phyloP scores from a whole-genome alignment of 2,113 vertebrate genomes.

The Percopsis transmontana region DNA sequence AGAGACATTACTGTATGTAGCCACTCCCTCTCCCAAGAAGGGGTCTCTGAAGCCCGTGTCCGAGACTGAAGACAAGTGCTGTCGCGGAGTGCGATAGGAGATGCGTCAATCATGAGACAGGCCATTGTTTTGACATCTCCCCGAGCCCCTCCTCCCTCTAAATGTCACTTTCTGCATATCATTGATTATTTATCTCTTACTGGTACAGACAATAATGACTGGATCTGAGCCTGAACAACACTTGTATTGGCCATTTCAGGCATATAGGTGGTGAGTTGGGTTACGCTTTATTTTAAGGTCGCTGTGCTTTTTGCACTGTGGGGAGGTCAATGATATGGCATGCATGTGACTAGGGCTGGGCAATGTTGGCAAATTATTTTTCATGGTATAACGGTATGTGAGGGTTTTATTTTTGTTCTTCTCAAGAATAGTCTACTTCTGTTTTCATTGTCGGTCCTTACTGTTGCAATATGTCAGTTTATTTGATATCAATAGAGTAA shows the following conservation, averaged over 20 bases:
- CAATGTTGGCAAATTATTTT: no score
- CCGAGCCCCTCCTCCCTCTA: slow-evolving; percentile 28
- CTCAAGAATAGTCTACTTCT: no score
- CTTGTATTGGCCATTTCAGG: slow-evolving; percentile 5
- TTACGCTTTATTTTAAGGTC: background rate
- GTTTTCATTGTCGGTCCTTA: no score
- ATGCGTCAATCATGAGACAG: slow-evolving; percentile 10
- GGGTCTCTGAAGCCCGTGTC: slow-evolving; percentile 9
- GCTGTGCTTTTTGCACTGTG: background rate
- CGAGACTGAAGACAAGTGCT: slow-evolving; percentile 54
- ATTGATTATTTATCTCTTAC: slow-evolving; percentile 42
- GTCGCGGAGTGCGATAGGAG: slow-evolving; percentile 25
- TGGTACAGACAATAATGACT: slow-evolving; percentile 5
- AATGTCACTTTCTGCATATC: slow-evolving; percentile 32
- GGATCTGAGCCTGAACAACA: slow-evolving; percentile 8
- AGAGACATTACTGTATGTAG: slow-evolving; percentile 54
- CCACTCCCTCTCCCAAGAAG: background rate
- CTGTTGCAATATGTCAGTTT: no score
- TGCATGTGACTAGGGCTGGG: background rate
- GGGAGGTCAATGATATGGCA: background rate
- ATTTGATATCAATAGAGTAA: no score
- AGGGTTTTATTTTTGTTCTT: no score
- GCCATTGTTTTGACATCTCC: slow-evolving; percentile 37
- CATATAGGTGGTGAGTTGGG: background rate
- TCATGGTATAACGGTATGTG: no score